These are phyloP conservation scores for Clitarchus hookeri DNA, from an alignment of 2,888 invertebrate genomes.

Conservation along the genomic window DNA sequence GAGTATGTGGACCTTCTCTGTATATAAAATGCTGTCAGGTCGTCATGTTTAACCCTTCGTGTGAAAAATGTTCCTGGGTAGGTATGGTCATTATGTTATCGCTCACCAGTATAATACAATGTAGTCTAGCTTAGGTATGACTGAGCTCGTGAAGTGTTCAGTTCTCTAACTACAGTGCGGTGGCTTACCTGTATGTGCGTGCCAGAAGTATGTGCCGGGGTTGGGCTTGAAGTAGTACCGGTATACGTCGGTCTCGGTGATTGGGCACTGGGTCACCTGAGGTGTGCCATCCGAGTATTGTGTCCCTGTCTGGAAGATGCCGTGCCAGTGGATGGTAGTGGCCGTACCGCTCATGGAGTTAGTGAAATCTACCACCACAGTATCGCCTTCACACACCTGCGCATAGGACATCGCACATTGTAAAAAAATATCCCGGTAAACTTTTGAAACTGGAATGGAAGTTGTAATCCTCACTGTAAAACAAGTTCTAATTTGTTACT, in stretches of 20 bases:
- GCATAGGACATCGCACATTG: neutral
- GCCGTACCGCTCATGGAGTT: conserved; percentile 52
- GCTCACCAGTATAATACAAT: too few relatives aligned
- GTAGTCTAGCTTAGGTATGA: too few relatives aligned
- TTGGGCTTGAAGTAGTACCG: conserved; percentile 48
- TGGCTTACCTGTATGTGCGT: conserved; percentile 47
- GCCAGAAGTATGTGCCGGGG: conserved; percentile 50
- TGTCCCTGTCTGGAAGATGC: conserved; percentile 49
- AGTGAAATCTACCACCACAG: conserved; percentile 52
- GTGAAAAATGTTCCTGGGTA: too few relatives aligned
- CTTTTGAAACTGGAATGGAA: too few relatives aligned
- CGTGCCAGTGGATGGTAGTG: conserved; percentile 57
- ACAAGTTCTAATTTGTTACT: too few relatives aligned
- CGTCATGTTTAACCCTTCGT: too few relatives aligned
- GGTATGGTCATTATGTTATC: too few relatives aligned
- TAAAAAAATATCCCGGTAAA: too few relatives aligned
- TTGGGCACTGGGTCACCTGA: conserved; percentile 50
- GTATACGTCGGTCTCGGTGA: conserved; percentile 48
- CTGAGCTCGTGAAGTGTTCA: too few relatives aligned
- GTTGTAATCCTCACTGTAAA: too few relatives aligned
- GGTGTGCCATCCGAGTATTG: conserved; percentile 51
- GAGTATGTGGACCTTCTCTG: too few relatives aligned
- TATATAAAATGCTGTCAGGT: too few relatives aligned
- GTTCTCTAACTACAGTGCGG: neutral
- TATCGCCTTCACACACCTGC: conserved; percentile 54